Conservation (phyloP, 2,888 invertebrate species). For the Lomographa bimaculata region DNA sequence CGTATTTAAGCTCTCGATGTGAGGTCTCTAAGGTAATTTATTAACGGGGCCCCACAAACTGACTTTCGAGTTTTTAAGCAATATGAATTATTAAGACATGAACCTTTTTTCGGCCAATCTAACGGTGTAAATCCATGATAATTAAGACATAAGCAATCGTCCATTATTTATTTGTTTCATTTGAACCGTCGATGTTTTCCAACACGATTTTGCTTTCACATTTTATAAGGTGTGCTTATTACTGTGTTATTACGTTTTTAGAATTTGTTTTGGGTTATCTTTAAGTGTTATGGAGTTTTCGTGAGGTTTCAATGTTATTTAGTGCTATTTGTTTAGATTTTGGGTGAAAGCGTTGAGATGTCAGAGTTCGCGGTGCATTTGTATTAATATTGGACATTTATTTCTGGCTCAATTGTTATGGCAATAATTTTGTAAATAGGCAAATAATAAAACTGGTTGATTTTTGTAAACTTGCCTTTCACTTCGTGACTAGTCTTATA, state of each 20-base stretch:
- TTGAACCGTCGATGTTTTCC: conserved; percentile 42
- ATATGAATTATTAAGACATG: conserved; percentile 59
- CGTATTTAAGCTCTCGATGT: conserved; percentile 71
- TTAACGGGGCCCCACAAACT: conserved; percentile 72
- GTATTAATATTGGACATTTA: conserved; percentile 7
- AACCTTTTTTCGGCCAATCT: conserved; percentile 36
- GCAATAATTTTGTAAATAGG: conserved; percentile 1
- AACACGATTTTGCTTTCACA: conserved; percentile 32
- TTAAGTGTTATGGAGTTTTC: conserved; percentile 56
- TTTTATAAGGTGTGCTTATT: conserved; percentile 19
- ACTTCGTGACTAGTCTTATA: too few species aligned
- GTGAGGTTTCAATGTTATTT: conserved; percentile 43
- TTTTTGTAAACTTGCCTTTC: neutral
- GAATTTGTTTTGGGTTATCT: conserved; percentile 51
- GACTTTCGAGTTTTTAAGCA: conserved; percentile 55
- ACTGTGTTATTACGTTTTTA: conserved; percentile 45
- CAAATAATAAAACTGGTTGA: neutral
- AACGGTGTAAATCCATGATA: conserved; percentile 59
- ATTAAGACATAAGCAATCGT: conserved; percentile 60
- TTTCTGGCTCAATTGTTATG: conserved; percentile 5
- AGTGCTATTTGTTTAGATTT: conserved; percentile 24
- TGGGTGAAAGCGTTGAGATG: conserved; percentile 30
- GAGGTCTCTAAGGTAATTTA: conserved; percentile 77
- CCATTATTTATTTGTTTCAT: conserved; percentile 47
- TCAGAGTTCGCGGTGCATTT: conserved; percentile 28